Conservation (phyloP, 1,140 invertebrate species). For the Calliopsis andreniformis region DNA sequence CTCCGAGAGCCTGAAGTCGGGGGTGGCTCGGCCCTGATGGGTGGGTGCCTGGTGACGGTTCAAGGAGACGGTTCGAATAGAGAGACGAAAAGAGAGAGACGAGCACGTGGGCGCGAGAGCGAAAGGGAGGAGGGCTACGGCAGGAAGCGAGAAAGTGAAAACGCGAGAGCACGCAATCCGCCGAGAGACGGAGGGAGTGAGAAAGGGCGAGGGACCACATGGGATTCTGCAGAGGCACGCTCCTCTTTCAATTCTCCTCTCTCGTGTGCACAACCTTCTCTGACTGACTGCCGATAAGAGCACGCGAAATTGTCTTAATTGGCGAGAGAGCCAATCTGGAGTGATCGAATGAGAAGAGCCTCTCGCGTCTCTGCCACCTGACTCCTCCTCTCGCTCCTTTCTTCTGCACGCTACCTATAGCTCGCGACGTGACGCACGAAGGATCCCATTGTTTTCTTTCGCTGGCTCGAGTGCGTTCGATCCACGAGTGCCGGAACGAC, state of each 20-base stretch:
- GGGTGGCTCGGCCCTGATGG: constrained; percentile 56
- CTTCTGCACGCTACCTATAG: constrained; percentile 39
- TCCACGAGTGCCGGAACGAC: constrained; percentile 5
- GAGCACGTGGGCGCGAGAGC: background rate
- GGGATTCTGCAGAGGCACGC: constrained; percentile 51
- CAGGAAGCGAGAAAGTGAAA: constrained; percentile 15
- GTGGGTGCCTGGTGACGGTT: constrained; percentile 50
- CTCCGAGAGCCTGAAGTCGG: constrained; percentile 57
- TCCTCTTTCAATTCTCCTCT: constrained; percentile 66
- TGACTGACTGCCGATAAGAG: constrained; percentile 70
- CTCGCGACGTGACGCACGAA: constrained; percentile 47
- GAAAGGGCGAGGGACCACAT: constrained; percentile 30
- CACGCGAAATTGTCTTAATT: constrained; percentile 77
- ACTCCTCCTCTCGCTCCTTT: constrained; percentile 50
- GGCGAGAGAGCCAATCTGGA: constrained; percentile 69
- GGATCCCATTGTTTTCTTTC: constrained; percentile 59
- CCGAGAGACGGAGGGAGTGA: constrained; percentile 30
- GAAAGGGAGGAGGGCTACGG: background rate
- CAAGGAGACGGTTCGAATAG: constrained; percentile 58
- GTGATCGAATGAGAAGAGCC: constrained; percentile 61
- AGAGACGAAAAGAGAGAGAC: constrained; percentile 35
- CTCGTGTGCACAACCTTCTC: constrained; percentile 57
- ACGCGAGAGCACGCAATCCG: constrained; percentile 12
- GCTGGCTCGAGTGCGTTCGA: constrained; percentile 21
- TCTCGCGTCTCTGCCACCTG: constrained; percentile 49